Base-by-base conservation (phyloP, 2,888 invertebrate species). In the Omphaloscelis lunosa region DNA sequence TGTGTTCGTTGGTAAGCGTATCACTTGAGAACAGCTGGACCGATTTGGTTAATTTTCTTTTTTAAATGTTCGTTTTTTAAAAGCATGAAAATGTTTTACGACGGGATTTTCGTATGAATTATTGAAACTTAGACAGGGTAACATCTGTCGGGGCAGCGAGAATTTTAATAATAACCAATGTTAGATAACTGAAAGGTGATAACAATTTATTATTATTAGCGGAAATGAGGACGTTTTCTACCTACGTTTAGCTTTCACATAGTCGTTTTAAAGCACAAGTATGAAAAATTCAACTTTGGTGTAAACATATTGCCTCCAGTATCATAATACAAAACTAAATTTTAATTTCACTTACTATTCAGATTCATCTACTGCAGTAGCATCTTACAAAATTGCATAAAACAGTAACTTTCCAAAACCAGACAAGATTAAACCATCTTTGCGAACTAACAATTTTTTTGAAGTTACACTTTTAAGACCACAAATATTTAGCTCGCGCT, bases 401-500 rank as follows among this genome's bases (percentile, higher is more conserved):
- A 70, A 72, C 62, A 69, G 45, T 27, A 82, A 73, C 45, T 82
- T 72, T 84, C 29, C 1, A 66, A 53, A 73, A 34, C 59, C 53
- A 51, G 41, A 39, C 72, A 59, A 82, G 78, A 84, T 85, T 80
- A 85, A 87, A 84, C 76, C 79, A 80, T 85, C 82, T 75, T 73
- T 48, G 76, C 62, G 23, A 82, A 88, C 79, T 82, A 82, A 88
- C 88, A 86, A 85, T 85, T 75, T 88, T 84, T 79, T 85, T 73
- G 70, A 82, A 88, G 80, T 85, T 84, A 74, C 77, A 82, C 77
- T 89, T 89, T 86, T 88, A 86, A 87, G 83, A 68, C 86, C 83
- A 88, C 90, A 93, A 92, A 93, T 91, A 92, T 93, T 93, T 92
- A 91, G 89, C 85, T 81, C 80, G 85, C 75, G 81, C 75, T 86